Evolutionary conservation across 2,113 vertebrate genomes (phyloP), one percentile per base, ranked within the genome.

Genomic region (Alligator sinensis): DNA sequence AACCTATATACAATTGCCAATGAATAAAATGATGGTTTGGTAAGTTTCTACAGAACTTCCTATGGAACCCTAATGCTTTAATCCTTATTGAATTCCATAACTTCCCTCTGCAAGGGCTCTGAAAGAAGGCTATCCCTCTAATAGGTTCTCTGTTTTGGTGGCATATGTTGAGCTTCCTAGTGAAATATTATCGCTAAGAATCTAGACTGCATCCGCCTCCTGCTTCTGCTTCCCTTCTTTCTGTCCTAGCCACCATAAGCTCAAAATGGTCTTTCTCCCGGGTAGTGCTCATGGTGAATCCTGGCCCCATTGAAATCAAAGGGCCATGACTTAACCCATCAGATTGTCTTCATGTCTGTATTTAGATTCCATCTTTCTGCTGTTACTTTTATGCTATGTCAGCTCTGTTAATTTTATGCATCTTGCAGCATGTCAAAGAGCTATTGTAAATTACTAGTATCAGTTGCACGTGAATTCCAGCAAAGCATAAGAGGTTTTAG

Each of bases 381-480:
- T 92, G 92, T 93, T 66, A 34, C 90, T 47, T 94, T 95, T 84
- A 86, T 93, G 59, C 87, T 91, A 84, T 89, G 85, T 82, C 92
- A 94, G 93, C 80, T 90, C 85, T 76, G 91, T 88, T 96, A 88
- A 94, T 95, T 72, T 5, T 82, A 47, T 47, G 90, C 93, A 92
- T 91, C 95, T 91, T 85, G 25, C 62, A 80, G 72, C 82, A 14
- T 89, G 95, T 91, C 92, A 91, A 93, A 94, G 92, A 94, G 89
- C 95, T 84, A 30, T 96, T 94, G 90, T 96, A 95, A 96, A 95
- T 94, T 91, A 93, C 93, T 93, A 78, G 90, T 96, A 92, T 97
- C 92, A 4, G 87, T 96, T 96, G 95, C 95, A 89, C 84, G 89
- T 77, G 95, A 92, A 95, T 96, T 95, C 87, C 85, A 96, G 64